Base-by-base conservation (phyloP, 2,113 vertebrate genomes). In the Cinclus cinclus region DNA sequence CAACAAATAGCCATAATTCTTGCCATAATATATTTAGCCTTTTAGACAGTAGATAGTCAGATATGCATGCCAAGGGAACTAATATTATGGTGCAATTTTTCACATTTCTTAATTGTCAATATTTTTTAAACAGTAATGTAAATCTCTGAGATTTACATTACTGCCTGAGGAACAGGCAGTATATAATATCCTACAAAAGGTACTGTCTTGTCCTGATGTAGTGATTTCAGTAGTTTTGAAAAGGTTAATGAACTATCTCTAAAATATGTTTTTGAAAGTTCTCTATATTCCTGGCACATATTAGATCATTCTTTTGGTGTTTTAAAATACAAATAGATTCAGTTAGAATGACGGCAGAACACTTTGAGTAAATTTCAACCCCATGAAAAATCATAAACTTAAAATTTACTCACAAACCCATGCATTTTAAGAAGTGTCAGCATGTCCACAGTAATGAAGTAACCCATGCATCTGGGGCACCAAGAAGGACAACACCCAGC, bases 321-420 rank as follows among this genome's bases (percentile, higher is more conserved):
- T 96, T 91, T 89, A 71, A 89, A 96, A 96, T 91, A 85, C 59
- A 95, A 95, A 92, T 7, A 90, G 31, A 78, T 53, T 12, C 35
- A 92, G 37, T 92, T 83, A 77, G 75, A 90, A 89, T 93, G 69
- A 86, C 37, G 53, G 71, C 53, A 95, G 55, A 94, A 89, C 46
- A 87, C 15, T 83, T 13, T 92, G 35, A 92, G 84, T 87, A 94
- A 95, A 95, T 94, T 91, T 90, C 79, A 94, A 89, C 49, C 20
- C 63, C 41, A 68, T 91, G 91, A 91, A 95, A 93, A 92, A 91
- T 89, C 58, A 94, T 92, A 59, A 90, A 11, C 55, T 89, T 83
- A 71, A 94, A 95, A 94, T 92, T 91, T 95, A 84, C 87, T 94
- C 52, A 90, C 69, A 94, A 82, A 31, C 55, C 55, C 63, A 53